Conservation (phyloP, 2,888 invertebrate species). For the Cephus runcator region DNA sequence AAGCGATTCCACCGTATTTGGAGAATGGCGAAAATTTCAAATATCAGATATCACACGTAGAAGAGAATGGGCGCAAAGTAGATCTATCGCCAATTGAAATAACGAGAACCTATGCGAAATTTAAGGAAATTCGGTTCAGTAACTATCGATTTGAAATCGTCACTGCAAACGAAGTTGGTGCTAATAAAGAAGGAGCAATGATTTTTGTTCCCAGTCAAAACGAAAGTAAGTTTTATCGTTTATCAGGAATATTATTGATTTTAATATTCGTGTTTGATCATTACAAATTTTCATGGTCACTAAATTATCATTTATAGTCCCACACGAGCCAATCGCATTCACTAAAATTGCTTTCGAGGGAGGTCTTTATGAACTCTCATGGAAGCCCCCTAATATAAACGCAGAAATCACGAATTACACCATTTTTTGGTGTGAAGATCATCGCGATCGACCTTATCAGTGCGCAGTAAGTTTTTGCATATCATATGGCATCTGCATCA, state of each 20-base stretch:
- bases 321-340: conserved; percentile 70
- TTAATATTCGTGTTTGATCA: conserved; percentile 16
- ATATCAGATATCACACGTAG: conserved; percentile 71
- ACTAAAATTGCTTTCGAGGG: conserved; percentile 80
- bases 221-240: conserved; percentile 63
- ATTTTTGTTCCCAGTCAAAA: conserved; percentile 72
- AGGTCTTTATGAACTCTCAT: conserved; percentile 79
- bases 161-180: conserved; percentile 73
- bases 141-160: conserved; percentile 70
- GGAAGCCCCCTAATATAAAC: conserved; percentile 71
- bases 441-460: conserved; percentile 69
- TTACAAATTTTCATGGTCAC: background rate
- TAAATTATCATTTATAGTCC: conserved; percentile 50
- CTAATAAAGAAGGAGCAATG: conserved; percentile 69
- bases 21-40: conserved; percentile 81
- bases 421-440: conserved; percentile 81
- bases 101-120: conserved; percentile 72
- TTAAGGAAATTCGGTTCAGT: conserved; percentile 67
- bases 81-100: conserved; percentile 68
- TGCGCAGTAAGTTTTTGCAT: conserved; percentile 65
- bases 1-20: conserved; percentile 74
- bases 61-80: conserved; percentile 63
- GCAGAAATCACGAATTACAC: conserved; percentile 76
- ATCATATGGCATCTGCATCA: no score
- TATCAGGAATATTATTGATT: background rate